These are phyloP conservation scores for Xiphorhynchus elegans DNA, from an alignment of 2,113 vertebrate species.

Conservation along the genomic window DNA sequence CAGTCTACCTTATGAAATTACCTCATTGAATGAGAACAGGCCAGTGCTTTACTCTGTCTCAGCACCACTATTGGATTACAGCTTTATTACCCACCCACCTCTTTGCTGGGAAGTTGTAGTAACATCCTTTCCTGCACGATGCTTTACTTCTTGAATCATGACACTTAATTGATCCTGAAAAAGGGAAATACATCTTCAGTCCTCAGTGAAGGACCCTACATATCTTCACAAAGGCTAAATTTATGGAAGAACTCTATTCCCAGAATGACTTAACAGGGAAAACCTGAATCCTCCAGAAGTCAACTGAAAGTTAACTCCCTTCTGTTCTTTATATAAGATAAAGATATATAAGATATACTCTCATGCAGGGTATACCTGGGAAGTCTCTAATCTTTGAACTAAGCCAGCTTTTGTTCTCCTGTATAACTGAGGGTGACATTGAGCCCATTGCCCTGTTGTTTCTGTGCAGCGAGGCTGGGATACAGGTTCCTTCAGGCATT, in stretches of 20 bases:
- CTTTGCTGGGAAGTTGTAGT: neutral
- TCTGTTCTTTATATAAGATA: neutral
- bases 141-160: neutral
- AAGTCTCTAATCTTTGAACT: neutral
- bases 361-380: neutral
- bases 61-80: neutral
- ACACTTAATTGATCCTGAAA: neutral
- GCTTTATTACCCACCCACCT: neutral
- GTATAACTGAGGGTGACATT: fast-evolving
- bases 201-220: neutral
- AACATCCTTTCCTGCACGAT: neutral
- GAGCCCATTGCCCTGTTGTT: neutral
- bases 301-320: neutral
- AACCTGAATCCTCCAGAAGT: neutral
- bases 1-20: neutral
- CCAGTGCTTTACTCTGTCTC: neutral
- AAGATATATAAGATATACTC: no score
- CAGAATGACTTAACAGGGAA: neutral
- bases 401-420: neutral
- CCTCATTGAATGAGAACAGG: neutral
- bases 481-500: neutral
- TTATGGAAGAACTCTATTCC: neutral
- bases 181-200: neutral
- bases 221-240: neutral
- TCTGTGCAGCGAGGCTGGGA: neutral